Percentiles rank a stretch among this genome's conserved stretches.
Conservation (phyloP, 1,140 invertebrate genomes). For the Plutomurus gul region DNA sequence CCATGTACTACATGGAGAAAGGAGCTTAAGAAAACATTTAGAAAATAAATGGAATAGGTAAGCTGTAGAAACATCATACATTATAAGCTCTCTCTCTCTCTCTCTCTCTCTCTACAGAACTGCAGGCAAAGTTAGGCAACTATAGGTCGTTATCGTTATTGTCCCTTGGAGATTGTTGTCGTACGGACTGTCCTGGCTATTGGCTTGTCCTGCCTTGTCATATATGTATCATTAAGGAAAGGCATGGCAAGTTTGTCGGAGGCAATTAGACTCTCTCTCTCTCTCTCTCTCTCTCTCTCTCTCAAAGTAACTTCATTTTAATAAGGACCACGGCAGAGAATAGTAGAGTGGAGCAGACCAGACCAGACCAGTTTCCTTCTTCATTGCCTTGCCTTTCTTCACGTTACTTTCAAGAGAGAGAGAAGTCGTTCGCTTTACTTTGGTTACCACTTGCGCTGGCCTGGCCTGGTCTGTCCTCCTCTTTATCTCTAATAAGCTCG, state of each 20-base stretch:
- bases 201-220: too few species aligned
- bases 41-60: neutral
- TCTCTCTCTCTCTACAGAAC: too few species aligned
- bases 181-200: too few species aligned
- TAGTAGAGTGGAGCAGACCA: neutral
- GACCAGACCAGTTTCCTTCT: too few species aligned
- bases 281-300: neutral
- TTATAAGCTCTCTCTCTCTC: too few species aligned
- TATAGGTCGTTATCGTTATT: neutral
- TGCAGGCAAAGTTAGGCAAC: too few species aligned
- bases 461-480: neutral
- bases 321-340: conserved; percentile 35
- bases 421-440: too few species aligned
- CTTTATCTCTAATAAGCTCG: neutral
- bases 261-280: conserved; percentile 39
- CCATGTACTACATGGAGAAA: neutral
- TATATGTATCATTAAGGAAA: conserved; percentile 17
- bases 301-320: conserved; percentile 40
- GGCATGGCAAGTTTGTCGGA: conserved; percentile 13
- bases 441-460: neutral
- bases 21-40: neutral
- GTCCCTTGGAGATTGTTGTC: conserved; percentile 12
- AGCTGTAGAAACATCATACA: too few species aligned
- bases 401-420: too few species aligned
- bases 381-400: too few species aligned